Evolutionary conservation across 2,113 vertebrate genomes (phyloP), one percentile per base, ranked within the genome.

Genomic region (Halcyon malimbica): DNA sequence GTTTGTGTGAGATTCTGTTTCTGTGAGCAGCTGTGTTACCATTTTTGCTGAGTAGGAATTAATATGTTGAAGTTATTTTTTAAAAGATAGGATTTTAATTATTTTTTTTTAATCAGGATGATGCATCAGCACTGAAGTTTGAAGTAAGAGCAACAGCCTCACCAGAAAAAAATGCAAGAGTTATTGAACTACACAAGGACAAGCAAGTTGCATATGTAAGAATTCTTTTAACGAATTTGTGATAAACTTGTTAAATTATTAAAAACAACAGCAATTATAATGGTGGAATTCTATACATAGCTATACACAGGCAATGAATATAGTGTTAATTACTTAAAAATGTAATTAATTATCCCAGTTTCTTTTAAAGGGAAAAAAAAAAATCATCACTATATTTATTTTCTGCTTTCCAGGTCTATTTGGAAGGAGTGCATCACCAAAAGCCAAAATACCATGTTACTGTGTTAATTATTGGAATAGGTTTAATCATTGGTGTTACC

Each of bases 341-440:
- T 21, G 5, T 37, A 79, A 76, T 65, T 88, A 6, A 17, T 86
- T 83, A 93, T 90, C 21, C 23, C n/a, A 54, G 16, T 4, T 24
- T 81, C 13, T 41, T 46, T 56, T 24, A 35, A 11, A 6, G 13
- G 7, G 4, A 1, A 21, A 25, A 3, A 31, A 13, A 37, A 10
- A 37, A n/a, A 79, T 14, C 25, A 37, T 5, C 17, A 59, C 29
- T 54, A 64, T 88, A 44, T 7, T 77, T 92, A 29, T 69, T 91
- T 64, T 86, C 83, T 94, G 53, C 79, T 96, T 95, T 87, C 79
- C 90, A 99, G 99, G 98, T 99, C 77, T 79, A 96, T 41, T 89
- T 99, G 37, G 99, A 99, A 97, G 99, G 98, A 75, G 56, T 98
- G 91, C 99, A 99, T 93, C 98, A 98, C 94, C 98, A 98, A 94